A percentile compares a stretch with the other conserved stretches of the same genome.
phyloP scores from a whole-genome alignment of 2,113 vertebrate genomes.

The Catharus minimus region DNA sequence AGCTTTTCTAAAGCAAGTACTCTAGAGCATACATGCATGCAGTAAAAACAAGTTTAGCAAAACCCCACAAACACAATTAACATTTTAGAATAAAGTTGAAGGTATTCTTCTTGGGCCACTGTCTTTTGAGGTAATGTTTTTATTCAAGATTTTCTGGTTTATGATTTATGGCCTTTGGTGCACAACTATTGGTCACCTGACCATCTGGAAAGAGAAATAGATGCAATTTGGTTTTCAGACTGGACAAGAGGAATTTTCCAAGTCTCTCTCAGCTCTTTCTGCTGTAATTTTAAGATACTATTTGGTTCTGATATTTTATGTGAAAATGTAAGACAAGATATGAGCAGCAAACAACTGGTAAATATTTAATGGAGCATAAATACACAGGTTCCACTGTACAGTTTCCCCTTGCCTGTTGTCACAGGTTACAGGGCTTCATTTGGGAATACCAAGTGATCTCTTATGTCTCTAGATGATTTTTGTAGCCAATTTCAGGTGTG shows the following conservation, averaged over 20 bases:
- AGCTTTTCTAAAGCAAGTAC: neutral
- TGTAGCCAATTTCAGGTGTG: neutral
- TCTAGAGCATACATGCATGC: neutral
- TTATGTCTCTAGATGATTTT: neutral
- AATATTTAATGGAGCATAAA: neutral
- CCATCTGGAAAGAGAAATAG: neutral
- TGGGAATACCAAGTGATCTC: neutral
- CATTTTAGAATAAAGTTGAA: neutral
- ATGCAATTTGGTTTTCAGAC: neutral
- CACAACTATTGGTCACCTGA: neutral
- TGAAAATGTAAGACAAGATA: neutral
- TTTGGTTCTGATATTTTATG: neutral
- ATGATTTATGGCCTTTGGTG: neutral
- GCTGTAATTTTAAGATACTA: neutral
- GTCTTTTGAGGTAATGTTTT: neutral
- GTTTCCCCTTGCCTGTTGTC: neutral
- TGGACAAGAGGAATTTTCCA: neutral
- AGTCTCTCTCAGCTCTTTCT: neutral
- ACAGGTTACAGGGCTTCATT: neutral
- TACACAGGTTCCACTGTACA: neutral
- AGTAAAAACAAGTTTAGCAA: neutral
- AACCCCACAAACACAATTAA: neutral
- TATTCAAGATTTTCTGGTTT: neutral
- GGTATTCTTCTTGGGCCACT: neutral
- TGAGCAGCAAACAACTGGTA: neutral